Evolutionary conservation across 2,797 vertebrate genomes (phyloP).

Genomic region (Hippoglossus hippoglossus): DNA sequence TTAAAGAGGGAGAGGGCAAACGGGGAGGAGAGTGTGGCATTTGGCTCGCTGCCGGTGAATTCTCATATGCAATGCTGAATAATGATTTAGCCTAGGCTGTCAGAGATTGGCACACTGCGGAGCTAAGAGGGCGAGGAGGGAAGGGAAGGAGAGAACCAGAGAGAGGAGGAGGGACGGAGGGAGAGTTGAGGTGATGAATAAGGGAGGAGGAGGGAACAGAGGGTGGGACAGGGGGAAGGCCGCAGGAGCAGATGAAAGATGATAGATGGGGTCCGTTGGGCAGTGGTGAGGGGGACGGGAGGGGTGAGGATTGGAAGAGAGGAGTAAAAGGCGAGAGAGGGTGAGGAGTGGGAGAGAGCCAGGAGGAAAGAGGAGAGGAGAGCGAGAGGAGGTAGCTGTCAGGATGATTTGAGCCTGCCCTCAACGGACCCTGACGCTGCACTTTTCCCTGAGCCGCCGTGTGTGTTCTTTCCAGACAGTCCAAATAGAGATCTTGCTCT

Average conservation of each 20-base stretch:
- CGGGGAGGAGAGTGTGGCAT: conserved; percentile 28
- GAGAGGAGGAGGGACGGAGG: conserved; percentile 15
- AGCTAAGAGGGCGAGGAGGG: conserved; percentile 27
- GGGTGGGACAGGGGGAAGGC: conserved; percentile 39
- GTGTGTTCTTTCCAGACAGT: conserved; percentile 56
- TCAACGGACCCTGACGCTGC: conserved; percentile 80
- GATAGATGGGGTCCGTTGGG: conserved; percentile 66
- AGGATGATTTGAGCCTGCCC: conserved; percentile 80
- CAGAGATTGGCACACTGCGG: conserved; percentile 43
- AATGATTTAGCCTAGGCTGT: conserved; percentile 45
- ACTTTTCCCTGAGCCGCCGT: conserved; percentile 66
- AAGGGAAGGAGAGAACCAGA: conserved; percentile 13
- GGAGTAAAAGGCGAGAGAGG: conserved; percentile 42
- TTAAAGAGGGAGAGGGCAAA: conserved; percentile 16
- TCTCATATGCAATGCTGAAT: conserved; percentile 59
- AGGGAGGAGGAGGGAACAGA: conserved; percentile 18
- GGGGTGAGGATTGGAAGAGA: conserved; percentile 48
- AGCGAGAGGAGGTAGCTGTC: conserved; percentile 68
- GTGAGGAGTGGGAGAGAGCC: conserved; percentile 26
- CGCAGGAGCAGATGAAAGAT: conserved; percentile 60
- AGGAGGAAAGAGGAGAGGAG: conserved; percentile 2
- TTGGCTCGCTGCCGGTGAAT: conserved; percentile 47
- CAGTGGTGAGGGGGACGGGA: conserved; percentile 13
- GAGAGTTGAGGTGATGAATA: conserved; percentile 22
- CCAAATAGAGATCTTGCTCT: conserved; percentile 67